These are phyloP conservation scores for Puffinus mauretanicus DNA, from an alignment of 2,113 vertebrate species.

Conservation along the genomic window DNA sequence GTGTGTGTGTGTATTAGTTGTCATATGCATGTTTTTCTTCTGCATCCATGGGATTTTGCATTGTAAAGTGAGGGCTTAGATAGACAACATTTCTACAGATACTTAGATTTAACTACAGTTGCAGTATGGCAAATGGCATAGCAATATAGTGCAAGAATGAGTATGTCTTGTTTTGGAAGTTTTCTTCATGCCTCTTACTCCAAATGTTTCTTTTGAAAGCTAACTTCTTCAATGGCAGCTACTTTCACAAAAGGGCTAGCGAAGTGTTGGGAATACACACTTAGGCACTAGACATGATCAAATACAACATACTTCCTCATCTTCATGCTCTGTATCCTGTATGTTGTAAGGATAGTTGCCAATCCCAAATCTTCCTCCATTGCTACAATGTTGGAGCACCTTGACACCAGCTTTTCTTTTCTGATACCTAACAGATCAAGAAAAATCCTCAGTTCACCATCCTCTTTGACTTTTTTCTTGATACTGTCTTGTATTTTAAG, in stretches of 20 bases:
- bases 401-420: neutral
- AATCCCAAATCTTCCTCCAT: neutral
- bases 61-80: neutral
- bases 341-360: neutral
- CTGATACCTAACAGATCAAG: neutral
- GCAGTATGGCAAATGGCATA: neutral
- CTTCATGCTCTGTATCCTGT: neutral
- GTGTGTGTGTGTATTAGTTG: neutral
- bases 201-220: neutral
- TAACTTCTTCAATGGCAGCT: neutral
- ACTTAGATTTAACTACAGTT: neutral
- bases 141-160: neutral
- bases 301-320: neutral
- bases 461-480: neutral
- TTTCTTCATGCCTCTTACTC: neutral
- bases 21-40: neutral
- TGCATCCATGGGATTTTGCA: neutral
- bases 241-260: neutral
- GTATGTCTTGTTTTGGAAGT: neutral
- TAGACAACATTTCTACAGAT: neutral
- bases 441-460: neutral
- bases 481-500: neutral
- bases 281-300: neutral
- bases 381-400: neutral
- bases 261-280: accelerated